Evolutionary conservation across 2,113 vertebrate genomes (phyloP).

Genomic region (Thamnaconus septentrionalis): DNA sequence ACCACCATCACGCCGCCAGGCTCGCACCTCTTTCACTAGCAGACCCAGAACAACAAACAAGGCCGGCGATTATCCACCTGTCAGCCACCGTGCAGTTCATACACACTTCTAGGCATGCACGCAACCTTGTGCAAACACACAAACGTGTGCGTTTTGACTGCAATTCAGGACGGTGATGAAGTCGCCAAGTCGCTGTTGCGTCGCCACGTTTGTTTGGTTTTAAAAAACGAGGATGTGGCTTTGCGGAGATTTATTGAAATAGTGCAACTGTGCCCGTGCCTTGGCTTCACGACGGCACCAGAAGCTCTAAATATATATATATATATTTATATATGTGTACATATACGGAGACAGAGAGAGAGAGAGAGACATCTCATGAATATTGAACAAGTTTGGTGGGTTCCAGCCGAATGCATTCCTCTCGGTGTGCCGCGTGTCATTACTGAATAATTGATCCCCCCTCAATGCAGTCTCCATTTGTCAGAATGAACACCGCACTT

Average conservation of each 20-base stretch:
- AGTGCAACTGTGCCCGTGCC: not conserved
- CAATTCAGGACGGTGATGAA: too few relatives aligned
- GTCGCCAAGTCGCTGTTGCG: not conserved
- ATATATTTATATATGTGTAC: constrained; percentile 7
- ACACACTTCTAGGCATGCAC: not conserved
- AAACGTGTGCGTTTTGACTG: not conserved
- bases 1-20: constrained; percentile 35
- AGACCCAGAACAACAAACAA: constrained; percentile 41
- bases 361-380: constrained; percentile 57
- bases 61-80: constrained; percentile 28
- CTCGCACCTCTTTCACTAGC: constrained; percentile 48
- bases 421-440: constrained; percentile 58
- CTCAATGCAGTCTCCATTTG: constrained; percentile 50
- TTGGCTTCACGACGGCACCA: not conserved
- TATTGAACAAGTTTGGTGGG: constrained; percentile 58
- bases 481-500: constrained; percentile 43
- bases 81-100: constrained; percentile 42
- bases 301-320: constrained; percentile 2
- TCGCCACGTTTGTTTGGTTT: constrained; percentile 9
- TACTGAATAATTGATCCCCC: constrained; percentile 75
- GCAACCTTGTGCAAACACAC: constrained; percentile 9
- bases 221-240: not conserved
- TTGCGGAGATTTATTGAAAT: not conserved
- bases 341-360: not conserved
- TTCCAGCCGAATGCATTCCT: constrained; percentile 58